Evolutionary conservation across 2,797 vertebrate species (phyloP).

Genomic region (Centroberyx gerrardi): DNA sequence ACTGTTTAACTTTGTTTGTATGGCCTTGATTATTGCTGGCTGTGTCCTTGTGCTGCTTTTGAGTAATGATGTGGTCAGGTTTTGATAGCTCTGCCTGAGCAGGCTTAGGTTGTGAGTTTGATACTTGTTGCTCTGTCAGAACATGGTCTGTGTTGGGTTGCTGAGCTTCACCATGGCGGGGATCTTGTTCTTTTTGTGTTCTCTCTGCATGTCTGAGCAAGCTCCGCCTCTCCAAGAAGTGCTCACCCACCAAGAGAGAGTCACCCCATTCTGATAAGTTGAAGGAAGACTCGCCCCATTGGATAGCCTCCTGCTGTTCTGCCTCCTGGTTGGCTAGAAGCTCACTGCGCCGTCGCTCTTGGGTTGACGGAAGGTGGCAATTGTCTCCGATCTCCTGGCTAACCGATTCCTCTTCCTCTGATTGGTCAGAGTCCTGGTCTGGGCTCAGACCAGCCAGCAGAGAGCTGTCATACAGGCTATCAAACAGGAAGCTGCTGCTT

Average conservation of each 20-base stretch:
- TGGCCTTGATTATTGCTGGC: slow-evolving; percentile 6
- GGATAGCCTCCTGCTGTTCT: slow-evolving; percentile 78
- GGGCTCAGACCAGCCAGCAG: slow-evolving; percentile 74
- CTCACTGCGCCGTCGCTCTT: slow-evolving; percentile 69
- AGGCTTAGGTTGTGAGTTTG: slow-evolving; percentile 4
- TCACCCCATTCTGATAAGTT: slow-evolving; percentile 90
- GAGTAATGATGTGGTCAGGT: background rate
- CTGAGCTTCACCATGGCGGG: background rate
- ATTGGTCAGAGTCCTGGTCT: slow-evolving; percentile 51
- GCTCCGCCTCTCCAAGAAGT: slow-evolving; percentile 79
- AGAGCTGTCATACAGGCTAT: slow-evolving; percentile 90
- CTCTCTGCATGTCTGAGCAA: slow-evolving; percentile 46
- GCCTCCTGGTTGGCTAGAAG: slow-evolving; percentile 78
- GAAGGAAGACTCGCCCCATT: slow-evolving; percentile 86
- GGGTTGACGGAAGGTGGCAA: slow-evolving; percentile 30
- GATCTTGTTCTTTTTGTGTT: slow-evolving; percentile 29
- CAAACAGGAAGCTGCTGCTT: slow-evolving; percentile 94
- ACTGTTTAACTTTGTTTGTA: background rate
- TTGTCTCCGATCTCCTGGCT: slow-evolving; percentile 27
- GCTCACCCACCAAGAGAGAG: slow-evolving; percentile 86
- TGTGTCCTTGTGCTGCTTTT: slow-evolving; percentile 18
- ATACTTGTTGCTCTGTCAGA: slow-evolving; percentile 36
- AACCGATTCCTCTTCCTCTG: slow-evolving; percentile 46
- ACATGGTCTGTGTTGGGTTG: background rate
- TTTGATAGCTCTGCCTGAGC: slow-evolving; percentile 26